Conservation (phyloP, 2,888 invertebrate species). For the Drosophila bunnanda region DNA sequence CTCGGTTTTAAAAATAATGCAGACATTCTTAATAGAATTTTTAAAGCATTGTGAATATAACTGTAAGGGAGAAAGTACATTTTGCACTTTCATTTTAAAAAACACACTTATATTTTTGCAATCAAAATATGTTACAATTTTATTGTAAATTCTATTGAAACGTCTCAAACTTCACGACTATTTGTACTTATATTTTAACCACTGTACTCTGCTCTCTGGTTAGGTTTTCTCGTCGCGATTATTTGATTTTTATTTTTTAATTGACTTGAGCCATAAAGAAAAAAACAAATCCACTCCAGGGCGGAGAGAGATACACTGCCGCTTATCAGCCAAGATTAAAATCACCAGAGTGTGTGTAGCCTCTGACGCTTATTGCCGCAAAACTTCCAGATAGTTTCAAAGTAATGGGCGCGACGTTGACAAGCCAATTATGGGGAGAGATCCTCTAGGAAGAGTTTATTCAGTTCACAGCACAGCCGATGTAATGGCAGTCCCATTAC, state of each 20-base stretch:
- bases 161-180: background rate
- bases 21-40: background rate
- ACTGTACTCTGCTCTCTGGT: constrained; percentile 20
- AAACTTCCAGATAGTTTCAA: background rate
- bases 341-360: constrained; percentile 50
- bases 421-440: constrained; percentile 29
- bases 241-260: constrained; percentile 47
- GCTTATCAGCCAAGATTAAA: constrained; percentile 57
- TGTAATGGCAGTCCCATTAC: constrained; percentile 95
- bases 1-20: background rate
- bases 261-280: constrained; percentile 51
- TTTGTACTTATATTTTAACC: background rate
- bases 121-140: background rate
- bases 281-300: constrained; percentile 32
- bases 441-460: constrained; percentile 84
- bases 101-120: background rate
- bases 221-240: constrained; percentile 3
- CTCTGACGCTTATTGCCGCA: constrained; percentile 58
- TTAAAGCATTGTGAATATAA: no score
- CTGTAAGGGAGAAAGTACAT: no score
- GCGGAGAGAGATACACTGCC: constrained; percentile 40
- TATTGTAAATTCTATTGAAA: background rate
- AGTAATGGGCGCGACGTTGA: background rate
- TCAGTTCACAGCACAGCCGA: constrained; percentile 86
- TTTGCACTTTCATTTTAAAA: no score